Evolutionary conservation across 2,888 invertebrate genomes (phyloP), one percentile per base, ranked within the genome.

Genomic region (Ormyrus nitidulus): DNA sequence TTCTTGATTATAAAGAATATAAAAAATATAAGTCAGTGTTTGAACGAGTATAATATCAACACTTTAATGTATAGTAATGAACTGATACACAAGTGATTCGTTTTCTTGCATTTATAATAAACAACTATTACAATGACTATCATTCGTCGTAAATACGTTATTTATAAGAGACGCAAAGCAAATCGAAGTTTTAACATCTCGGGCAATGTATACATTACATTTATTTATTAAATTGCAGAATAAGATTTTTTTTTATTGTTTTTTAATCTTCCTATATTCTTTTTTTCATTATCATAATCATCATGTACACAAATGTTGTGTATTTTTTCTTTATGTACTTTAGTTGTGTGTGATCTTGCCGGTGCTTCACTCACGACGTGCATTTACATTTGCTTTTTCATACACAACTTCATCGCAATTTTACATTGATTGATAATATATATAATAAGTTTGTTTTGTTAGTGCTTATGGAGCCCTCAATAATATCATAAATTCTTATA

Each of bases 41-140:
- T 34, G 34, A 89, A 89, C 89, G 86, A 87, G 85, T 88, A 87
- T 87, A 89, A 89, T 89, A 85, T 88, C 87, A 89, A 89, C 89
- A 89, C 87, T 89, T 89, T 89, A 89, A 89, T 89, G 86, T 87
- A 88, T 73, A 79, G 86, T 85, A 88, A 88, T 88, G 85, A 87
- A 86, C 85, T 87, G 86, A 87, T 88, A 89, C 88, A 89, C 86
- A 88, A 89, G 85, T 88, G 86, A 85, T 86, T 87, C 85, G 83
- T 86, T 86, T 85, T 84, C 66, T 79, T 69, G 80, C 80, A 86
- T 87, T 85, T 85, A 87, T 88, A 88, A 85, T 89, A 89, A 89
- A 88, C 87, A 88, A 87, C 87, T 88, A 87, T 87, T 86, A 86
- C 78, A 79, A 86, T 88, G 85, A 86, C 85, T 87, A 86, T 88